Evolutionary conservation across 1,140 invertebrate species (phyloP), one percentile per base, ranked within the genome.

Genomic region (Ptiloglossa arizonensis): DNA sequence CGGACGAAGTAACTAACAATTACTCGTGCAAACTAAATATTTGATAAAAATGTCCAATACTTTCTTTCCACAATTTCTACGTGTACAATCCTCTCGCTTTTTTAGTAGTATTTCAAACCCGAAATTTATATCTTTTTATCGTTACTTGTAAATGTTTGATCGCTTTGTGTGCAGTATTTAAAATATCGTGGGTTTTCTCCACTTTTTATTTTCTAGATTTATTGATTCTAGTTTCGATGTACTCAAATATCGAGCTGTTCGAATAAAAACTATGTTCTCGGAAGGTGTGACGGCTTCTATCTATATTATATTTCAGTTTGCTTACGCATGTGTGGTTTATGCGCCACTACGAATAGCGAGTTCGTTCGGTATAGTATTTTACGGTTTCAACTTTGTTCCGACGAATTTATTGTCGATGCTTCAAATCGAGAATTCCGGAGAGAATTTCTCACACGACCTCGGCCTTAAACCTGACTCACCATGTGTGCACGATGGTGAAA

Each of bases 381-480:
- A 57, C 54, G 38, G 35, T 11, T 22, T 32, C 54, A 59, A 70
- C 35, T 56, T 44, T 44, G 52, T 70, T 46, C 24, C 17, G 11
- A 44, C 38, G 68, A 41, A 59, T 70, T 57, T 56, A 59, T 59
- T 24, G 38, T 1, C 24, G 35, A 70, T 57, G 54, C 22, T 38
- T 69, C 22, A 54, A 54, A 54, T 15, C 24, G 24, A 29, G 52
- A 59, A 70, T 70, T 46, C 46, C 32, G 22, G 44, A 22, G 59
- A 63, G 60, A 73, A 62, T 41, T 63, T 73, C 70, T 63, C 70
- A 52, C 44, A 63, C 41, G 62, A 75, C 67, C 67, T 69, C 67
- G 54, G 68, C 68, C 68, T 70, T 70, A 70, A 70, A 70, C 54
- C 54, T 70, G 54, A 17, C 24, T 70, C 68, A 59, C 68, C 68